Conservation (phyloP, 2,888 invertebrate species). For the Heliothis peltigera region DNA sequence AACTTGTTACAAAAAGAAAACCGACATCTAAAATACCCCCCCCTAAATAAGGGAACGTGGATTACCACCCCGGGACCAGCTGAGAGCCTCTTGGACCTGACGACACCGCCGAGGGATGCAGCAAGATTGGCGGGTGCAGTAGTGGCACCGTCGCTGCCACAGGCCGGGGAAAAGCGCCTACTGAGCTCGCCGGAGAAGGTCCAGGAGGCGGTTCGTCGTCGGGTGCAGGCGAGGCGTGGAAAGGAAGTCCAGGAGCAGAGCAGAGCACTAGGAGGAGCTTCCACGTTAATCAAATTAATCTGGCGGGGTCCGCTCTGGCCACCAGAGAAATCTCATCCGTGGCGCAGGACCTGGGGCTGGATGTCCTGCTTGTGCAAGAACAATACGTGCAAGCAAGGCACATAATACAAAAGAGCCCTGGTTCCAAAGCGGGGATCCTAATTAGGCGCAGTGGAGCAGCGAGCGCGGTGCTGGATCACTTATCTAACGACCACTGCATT, state of each 20-base stretch:
- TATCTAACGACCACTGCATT: not conserved
- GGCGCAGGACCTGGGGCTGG: conserved; percentile 33
- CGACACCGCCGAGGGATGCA: too few species aligned
- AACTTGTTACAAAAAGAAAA: too few species aligned
- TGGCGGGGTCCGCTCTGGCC: conserved; percentile 42
- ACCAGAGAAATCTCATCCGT: conserved; percentile 51
- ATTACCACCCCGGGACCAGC: too few species aligned
- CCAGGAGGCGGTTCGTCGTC: not conserved
- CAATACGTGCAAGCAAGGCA: conserved; percentile 34
- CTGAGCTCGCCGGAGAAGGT: not conserved
- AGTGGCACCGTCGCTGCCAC: too few species aligned
- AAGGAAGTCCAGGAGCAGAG: conserved; percentile 35
- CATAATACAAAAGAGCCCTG: accelerated
- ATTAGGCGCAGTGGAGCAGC: accelerated
- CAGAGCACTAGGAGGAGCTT: not conserved
- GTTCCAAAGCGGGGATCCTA: not conserved
- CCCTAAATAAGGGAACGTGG: too few species aligned
- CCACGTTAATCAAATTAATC: conserved; percentile 54
- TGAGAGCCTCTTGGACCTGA: too few species aligned
- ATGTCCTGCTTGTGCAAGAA: conserved; percentile 59
- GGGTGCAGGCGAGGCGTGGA: not conserved
- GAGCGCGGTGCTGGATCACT: not conserved
- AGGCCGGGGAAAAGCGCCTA: not conserved
- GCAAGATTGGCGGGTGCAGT: too few species aligned
- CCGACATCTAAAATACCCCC: too few species aligned